Percentiles rank a stretch among this genome's conserved stretches.
These are phyloP conservation scores for Ascaphus truei DNA, from an alignment of 2,113 vertebrate genomes.

Conservation along the genomic window DNA sequence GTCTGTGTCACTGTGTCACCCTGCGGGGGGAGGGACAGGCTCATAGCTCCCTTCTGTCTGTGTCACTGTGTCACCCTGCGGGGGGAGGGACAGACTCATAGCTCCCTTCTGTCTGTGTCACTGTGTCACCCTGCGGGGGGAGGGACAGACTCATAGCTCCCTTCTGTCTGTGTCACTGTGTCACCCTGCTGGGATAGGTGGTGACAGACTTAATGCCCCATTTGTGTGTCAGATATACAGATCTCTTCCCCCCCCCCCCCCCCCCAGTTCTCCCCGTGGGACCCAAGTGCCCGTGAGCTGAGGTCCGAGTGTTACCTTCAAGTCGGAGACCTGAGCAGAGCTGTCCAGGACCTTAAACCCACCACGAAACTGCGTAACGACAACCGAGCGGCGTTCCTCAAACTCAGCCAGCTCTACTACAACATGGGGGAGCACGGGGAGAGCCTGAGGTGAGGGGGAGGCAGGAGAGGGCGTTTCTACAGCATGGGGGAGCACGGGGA, in stretches of 20 bases:
- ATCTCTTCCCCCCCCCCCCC: too few species aligned
- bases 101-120: background rate
- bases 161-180: background rate
- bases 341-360: slow-evolving; percentile 72
- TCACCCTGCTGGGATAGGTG: too few species aligned
- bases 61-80: too few species aligned
- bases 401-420: slow-evolving; percentile 73
- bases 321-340: slow-evolving; percentile 68
- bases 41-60: too few species aligned
- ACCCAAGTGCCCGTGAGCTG: slow-evolving; percentile 68
- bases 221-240: too few species aligned
- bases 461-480: background rate
- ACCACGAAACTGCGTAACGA: slow-evolving; percentile 68
- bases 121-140: background rate
- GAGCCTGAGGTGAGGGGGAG: slow-evolving; percentile 60
- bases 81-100: background rate
- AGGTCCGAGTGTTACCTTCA: slow-evolving; percentile 69
- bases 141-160: background rate
- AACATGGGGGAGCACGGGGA: slow-evolving; percentile 70
- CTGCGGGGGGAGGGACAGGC: too few species aligned
- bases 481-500: background rate
- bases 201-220: background rate
- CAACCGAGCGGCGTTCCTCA: slow-evolving; percentile 72
- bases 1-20: too few species aligned
- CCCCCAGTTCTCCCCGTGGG: slow-evolving; percentile 71